Base-by-base conservation (phyloP, 2,797 vertebrate genomes). In the Tiaroga cobitis region DNA sequence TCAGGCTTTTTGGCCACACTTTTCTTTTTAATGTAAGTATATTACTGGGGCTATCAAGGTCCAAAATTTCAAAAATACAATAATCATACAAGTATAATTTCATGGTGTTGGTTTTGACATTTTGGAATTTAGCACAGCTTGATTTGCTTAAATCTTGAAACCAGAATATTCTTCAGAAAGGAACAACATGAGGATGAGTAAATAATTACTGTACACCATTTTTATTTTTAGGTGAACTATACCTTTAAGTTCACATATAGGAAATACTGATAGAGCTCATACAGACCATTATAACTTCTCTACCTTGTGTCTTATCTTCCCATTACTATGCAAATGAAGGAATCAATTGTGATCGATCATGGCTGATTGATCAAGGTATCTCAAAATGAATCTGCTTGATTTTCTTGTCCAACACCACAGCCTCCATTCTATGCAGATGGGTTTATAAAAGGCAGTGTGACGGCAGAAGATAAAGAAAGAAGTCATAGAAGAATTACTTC, bases 261-360 rank as follows among this genome's bases (percentile, higher is more conserved):
- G 59, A 80, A 68, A 80, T 29, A 5, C 59, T 65, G n/a, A 19
- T 19, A 43, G 37, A 29, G 37, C 24, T 78, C 2, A 46, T 16
- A 63, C 15, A 79, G 77, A 65, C 18, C 29, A 46, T 18, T 24
- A 49, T 51, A 34, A 37, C 49, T 24, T 65, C 32, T 26, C n/a
- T 29, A 15, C 59, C 61, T 32, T 32, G 61, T 65, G 61, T 65
- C 13, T 63, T 29, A 65, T 82, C 70, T 51, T 43, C 49, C 41
- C 26, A 76, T 86, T 78, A 86, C 80, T 49, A 37, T 82, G 80
- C 73, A 82, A 86, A 82, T 82, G 15, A 86, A 37, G 56, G 0
- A 21, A 61, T 82, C 80, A 16, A 70, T 59, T 68, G 11, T n/a
- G 34, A 70, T 77, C 9, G 69, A 82, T 81, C n/a, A 63, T 26